Conservation (phyloP, 2,113 vertebrate genomes). For the Periophthalmus modestus region DNA sequence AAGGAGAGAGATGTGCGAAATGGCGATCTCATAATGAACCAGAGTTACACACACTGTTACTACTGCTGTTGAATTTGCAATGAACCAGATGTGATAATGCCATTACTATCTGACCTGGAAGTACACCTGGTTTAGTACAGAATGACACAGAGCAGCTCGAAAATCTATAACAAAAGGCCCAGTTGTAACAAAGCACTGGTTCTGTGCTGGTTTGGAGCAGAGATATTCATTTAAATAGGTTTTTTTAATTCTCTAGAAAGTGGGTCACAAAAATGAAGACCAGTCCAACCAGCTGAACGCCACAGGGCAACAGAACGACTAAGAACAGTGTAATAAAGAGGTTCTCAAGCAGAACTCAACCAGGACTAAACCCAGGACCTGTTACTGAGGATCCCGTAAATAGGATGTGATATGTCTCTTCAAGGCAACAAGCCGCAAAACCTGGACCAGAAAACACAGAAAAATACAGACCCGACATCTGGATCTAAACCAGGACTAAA, state of each 20-base stretch:
- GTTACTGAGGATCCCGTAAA: not conserved
- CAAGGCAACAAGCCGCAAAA: not conserved
- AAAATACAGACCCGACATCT: too few relatives aligned
- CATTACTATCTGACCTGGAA: too few relatives aligned
- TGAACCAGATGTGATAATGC: too few relatives aligned
- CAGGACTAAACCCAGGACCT: not conserved
- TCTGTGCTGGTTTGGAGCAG: not conserved
- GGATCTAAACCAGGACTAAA: not conserved
- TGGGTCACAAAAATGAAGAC: not conserved
- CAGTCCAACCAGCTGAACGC: too few relatives aligned
- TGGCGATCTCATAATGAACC: too few relatives aligned
- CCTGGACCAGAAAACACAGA: too few relatives aligned
- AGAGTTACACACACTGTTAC: too few relatives aligned
- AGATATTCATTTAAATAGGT: not conserved
- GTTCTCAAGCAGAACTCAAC: not conserved
- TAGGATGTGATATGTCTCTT: not conserved
- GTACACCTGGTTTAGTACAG: too few relatives aligned
- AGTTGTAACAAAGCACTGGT: not conserved
- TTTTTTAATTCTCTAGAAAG: not conserved
- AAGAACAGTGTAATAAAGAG: not conserved
- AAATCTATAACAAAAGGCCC: not conserved
- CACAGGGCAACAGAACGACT: too few relatives aligned
- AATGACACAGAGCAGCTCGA: not conserved
- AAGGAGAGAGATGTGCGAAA: too few relatives aligned
- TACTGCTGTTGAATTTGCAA: too few relatives aligned